These are phyloP conservation scores for Helobdella robusta DNA, from an alignment of 2,888 invertebrate genomes.

Conservation along the genomic window DNA sequence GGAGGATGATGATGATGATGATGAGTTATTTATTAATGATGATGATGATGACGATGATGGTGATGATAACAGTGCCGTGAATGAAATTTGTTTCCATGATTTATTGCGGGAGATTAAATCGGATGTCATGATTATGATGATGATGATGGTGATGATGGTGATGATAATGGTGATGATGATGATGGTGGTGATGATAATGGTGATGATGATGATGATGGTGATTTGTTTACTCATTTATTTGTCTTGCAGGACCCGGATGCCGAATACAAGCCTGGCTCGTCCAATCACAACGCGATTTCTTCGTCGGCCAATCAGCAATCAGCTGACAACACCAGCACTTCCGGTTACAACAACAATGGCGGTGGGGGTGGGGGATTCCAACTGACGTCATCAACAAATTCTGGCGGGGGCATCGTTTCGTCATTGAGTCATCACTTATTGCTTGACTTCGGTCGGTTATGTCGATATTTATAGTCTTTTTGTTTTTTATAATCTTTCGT, in stretches of 20 bases:
- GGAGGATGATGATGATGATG: conserved; percentile 22
- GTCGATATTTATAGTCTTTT: no score
- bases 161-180: background rate
- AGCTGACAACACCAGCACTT: no score
- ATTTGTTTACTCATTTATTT: background rate
- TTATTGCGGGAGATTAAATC: no score
- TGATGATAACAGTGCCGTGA: conserved; percentile 1
- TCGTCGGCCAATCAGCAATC: background rate
- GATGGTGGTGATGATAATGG: conserved; percentile 5
- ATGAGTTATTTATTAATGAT: conserved; percentile 7
- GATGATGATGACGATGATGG: conserved; percentile 24
- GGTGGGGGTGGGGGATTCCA: no score
- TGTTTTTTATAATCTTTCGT: no score
- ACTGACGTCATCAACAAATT: background rate
- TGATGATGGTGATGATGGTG: conserved; percentile 5
- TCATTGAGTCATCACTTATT: conserved; percentile 16
- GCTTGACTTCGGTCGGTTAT: conserved; percentile 6
- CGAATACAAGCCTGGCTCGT: background rate
- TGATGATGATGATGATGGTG: background rate
- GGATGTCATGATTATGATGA: background rate
- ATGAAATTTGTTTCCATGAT: no score
- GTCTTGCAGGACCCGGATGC: conserved; percentile 5
- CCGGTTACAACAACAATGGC: no score
- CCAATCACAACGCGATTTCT: background rate
- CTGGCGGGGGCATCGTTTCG: conserved; percentile 9